A percentile compares a stretch with the other conserved stretches of the same genome.
Conservation (phyloP, 2,797 vertebrate species). For the Melanogrammus aeglefinus region DNA sequence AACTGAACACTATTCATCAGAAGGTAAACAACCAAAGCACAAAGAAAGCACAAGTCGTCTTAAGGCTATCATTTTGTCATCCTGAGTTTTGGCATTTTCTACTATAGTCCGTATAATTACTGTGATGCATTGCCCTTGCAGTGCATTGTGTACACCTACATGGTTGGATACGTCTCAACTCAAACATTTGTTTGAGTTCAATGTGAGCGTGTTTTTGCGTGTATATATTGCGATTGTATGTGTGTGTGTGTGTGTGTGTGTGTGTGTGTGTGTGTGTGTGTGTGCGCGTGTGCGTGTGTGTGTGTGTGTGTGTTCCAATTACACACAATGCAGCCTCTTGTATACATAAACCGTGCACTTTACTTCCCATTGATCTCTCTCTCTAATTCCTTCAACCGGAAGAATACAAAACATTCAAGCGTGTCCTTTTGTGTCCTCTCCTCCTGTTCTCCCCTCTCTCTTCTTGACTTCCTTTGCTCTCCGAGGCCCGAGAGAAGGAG, state of each 20-base stretch:
- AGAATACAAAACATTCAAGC: constrained; percentile 32
- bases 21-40: background rate
- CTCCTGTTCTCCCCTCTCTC: constrained; percentile 17
- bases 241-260: constrained; percentile 42
- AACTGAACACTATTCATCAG: background rate
- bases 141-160: background rate
- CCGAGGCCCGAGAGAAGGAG: too few species aligned
- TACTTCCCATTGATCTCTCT: constrained; percentile 54
- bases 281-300: constrained; percentile 14
- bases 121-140: background rate
- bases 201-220: constrained; percentile 20
- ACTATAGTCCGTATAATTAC: background rate
- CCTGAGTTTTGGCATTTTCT: background rate
- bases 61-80: background rate
- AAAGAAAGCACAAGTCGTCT: background rate
- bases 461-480: background rate
- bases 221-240: constrained; percentile 11
- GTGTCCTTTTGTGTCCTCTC: constrained; percentile 42
- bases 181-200: background rate
- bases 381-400: constrained; percentile 44
- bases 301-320: constrained; percentile 46
- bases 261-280: constrained; percentile 12
- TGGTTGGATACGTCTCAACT: background rate
- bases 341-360: constrained; percentile 50
- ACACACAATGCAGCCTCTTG: constrained; percentile 40